Evolutionary conservation across 2,113 vertebrate genomes (phyloP).

Genomic region (Mustelus asterias): DNA sequence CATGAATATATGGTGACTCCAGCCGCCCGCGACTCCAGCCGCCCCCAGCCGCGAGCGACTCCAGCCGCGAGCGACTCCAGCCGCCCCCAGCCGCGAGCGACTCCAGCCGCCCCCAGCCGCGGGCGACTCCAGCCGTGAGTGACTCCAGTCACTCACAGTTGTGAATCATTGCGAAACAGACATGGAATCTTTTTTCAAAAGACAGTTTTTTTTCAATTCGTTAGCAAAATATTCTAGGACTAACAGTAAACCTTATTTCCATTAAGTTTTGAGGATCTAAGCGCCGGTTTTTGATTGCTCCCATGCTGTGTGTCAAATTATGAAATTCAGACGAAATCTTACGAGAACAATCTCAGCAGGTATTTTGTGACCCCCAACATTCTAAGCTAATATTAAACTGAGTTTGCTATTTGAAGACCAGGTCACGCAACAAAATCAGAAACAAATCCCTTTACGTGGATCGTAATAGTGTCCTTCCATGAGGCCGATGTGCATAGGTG

Average conservation of each 20-base stretch:
- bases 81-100: too few species aligned
- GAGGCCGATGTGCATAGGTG: constrained; percentile 89
- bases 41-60: too few species aligned
- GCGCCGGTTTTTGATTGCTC: not conserved
- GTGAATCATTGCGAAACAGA: not conserved
- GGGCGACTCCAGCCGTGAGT: too few species aligned
- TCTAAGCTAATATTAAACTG: not conserved
- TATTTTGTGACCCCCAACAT: not conserved
- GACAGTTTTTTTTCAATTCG: not conserved
- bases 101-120: too few species aligned
- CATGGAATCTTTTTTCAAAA: not conserved
- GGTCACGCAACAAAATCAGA: not conserved
- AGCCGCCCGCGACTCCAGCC: not conserved
- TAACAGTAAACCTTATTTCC: not conserved
- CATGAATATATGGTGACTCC: not conserved
- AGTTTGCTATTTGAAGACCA: not conserved
- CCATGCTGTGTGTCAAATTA: not conserved
- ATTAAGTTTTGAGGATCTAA: not conserved
- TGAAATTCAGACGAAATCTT: not conserved
- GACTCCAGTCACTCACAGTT: not conserved
- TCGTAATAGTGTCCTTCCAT: constrained; percentile 97
- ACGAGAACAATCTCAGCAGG: not conserved
- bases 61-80: too few species aligned
- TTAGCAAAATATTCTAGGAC: not conserved
- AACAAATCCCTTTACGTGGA: constrained; percentile 66